A percentile compares a stretch with the other conserved stretches of the same genome.
Conservation (phyloP, 2,113 vertebrate genomes). For the Helogale parvula region DNA sequence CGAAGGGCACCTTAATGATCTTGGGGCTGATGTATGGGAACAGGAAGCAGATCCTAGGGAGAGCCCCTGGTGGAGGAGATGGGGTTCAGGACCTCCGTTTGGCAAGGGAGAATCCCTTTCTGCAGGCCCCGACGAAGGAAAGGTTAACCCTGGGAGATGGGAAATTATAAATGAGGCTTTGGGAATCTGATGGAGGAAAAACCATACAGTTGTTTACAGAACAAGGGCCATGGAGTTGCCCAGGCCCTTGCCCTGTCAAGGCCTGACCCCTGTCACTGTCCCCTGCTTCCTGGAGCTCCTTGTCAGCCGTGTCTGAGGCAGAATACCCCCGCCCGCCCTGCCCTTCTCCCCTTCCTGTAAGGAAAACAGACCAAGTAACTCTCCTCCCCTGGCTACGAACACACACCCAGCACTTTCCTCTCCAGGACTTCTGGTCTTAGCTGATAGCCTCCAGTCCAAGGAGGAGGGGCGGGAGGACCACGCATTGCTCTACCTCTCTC, state of each 20-base stretch:
- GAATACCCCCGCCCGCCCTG: background rate
- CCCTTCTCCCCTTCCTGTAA: background rate
- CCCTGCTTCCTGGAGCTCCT: background rate
- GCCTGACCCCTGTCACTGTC: background rate
- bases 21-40: background rate
- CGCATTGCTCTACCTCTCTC: background rate
- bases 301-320: constrained; percentile 24
- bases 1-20: background rate
- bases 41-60: background rate
- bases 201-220: background rate
- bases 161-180: background rate
- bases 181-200: background rate
- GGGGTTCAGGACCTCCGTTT: background rate
- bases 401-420: constrained; percentile 67
- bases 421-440: constrained; percentile 48
- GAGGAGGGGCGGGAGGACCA: background rate
- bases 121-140: background rate
- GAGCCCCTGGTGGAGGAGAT: background rate
- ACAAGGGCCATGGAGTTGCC: background rate
- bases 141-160: background rate
- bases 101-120: background rate
- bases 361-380: constrained; percentile 58
- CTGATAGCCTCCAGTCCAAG: constrained; percentile 55
- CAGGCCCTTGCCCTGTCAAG: background rate
- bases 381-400: background rate